A percentile compares a stretch with the other conserved stretches of the same genome.
Evolutionary conservation across 2,797 vertebrate species (phyloP).

Genomic region (Sebastes nivosus): DNA sequence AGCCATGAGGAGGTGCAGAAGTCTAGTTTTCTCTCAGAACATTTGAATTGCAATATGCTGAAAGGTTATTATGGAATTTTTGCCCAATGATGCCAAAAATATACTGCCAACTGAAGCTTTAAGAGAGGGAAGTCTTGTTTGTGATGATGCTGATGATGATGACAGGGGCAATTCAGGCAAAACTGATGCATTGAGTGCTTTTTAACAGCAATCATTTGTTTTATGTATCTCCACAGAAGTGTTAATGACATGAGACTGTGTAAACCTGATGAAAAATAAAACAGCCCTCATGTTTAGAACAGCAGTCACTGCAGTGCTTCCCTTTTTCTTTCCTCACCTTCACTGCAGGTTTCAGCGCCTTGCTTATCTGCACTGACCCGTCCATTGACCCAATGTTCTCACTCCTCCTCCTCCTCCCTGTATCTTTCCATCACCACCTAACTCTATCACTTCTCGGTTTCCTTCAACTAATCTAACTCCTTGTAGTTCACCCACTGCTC

Average conservation of each 20-base stretch:
- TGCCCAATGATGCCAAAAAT: no score
- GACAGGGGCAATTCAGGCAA: neutral
- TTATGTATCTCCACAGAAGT: neutral
- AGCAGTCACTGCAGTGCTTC: neutral
- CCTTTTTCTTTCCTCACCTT: constrained; percentile 7
- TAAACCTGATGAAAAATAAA: neutral
- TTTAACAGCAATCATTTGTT: neutral
- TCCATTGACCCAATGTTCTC: constrained; percentile 44
- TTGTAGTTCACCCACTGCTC: neutral
- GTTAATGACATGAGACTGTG: neutral
- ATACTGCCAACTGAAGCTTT: no score
- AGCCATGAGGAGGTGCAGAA: no score
- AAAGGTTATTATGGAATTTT: no score
- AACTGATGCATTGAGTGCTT: neutral
- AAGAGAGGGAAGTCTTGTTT: neutral
- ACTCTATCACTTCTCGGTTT: constrained; percentile 4
- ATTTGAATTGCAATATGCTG: no score
- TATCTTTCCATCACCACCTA: constrained; percentile 4
- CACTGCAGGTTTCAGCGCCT: constrained; percentile 18
- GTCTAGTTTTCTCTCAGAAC: no score
- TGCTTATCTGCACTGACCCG: constrained; percentile 41
- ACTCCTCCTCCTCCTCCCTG: neutral
- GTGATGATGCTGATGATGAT: constrained; percentile 2
- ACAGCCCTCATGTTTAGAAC: neutral
- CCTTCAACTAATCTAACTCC: constrained; percentile 5